phyloP scores from a whole-genome alignment of 2,113 vertebrate species.

The Prionailurus bengalensis region DNA sequence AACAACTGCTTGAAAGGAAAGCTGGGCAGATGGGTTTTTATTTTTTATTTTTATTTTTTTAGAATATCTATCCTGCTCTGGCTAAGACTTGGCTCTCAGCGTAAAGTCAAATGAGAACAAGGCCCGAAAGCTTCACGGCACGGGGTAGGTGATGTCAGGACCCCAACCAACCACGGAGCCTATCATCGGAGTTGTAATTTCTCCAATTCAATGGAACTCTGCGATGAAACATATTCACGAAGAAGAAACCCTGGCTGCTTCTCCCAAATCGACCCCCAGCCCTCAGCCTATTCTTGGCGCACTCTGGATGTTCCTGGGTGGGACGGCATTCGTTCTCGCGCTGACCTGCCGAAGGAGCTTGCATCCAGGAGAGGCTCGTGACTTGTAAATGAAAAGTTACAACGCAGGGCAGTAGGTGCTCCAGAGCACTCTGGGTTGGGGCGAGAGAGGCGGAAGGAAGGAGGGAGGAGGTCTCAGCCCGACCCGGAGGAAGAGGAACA shows the following conservation, averaged over 20 bases:
- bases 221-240: not conserved
- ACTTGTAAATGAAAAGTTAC: not conserved
- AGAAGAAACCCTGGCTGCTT: not conserved
- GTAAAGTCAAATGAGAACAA: not conserved
- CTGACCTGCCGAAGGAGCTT: not conserved
- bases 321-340: not conserved
- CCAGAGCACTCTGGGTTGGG: not conserved
- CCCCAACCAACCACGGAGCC: not conserved
- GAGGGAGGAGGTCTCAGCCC: not conserved
- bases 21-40: not conserved
- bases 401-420: not conserved
- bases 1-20: not conserved
- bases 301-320: not conserved
- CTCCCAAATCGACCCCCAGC: not conserved
- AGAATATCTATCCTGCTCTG: not conserved
- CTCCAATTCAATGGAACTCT: not conserved
- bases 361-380: not conserved
- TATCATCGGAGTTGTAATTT: not conserved
- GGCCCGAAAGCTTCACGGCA: not conserved
- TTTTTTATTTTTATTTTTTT: too few relatives aligned
- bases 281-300: not conserved
- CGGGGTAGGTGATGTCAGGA: not conserved
- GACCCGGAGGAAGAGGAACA: not conserved
- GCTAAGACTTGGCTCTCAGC: not conserved
- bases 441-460: too few relatives aligned